Conservation (phyloP, 2,797 vertebrate species). For the Petrocephalus schoutedeni region DNA sequence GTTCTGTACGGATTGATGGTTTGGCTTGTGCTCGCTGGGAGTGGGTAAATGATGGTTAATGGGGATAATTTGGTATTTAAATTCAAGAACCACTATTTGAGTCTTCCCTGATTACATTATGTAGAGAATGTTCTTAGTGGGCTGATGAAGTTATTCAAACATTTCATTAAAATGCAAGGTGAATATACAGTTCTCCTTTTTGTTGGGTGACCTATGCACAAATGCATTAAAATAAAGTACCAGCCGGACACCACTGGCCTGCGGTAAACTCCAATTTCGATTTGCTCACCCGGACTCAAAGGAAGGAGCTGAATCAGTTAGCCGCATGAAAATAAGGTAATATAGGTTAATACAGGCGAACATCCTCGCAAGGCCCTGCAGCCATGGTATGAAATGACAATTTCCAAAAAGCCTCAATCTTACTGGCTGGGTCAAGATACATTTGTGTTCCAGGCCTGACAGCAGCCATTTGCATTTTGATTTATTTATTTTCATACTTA, state of each 20-base stretch:
- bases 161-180: conserved; percentile 60
- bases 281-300: background rate
- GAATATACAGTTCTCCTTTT: conserved; percentile 63
- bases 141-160: conserved; percentile 52
- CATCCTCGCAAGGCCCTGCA: background rate
- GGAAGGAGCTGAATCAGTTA: background rate
- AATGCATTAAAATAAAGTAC: background rate
- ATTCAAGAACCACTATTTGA: conserved; percentile 72
- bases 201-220: conserved; percentile 34
- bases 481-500: conserved; percentile 17
- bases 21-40: conserved; percentile 70
- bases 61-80: conserved; percentile 71
- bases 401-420: conserved; percentile 14
- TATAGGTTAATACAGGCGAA: background rate
- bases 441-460: background rate
- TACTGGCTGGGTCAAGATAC: background rate
- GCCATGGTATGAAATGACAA: background rate
- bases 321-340: conserved; percentile 2
- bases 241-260: background rate
- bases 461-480: conserved; percentile 10
- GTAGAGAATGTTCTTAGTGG: conserved; percentile 56
- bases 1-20: conserved; percentile 72
- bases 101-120: conserved; percentile 64
- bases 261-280: background rate
- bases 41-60: conserved; percentile 71